Percentiles rank a stretch among this genome's conserved stretches.
Evolutionary conservation across 2,113 vertebrate species (phyloP).

Genomic region (Odontophorus gujanensis): DNA sequence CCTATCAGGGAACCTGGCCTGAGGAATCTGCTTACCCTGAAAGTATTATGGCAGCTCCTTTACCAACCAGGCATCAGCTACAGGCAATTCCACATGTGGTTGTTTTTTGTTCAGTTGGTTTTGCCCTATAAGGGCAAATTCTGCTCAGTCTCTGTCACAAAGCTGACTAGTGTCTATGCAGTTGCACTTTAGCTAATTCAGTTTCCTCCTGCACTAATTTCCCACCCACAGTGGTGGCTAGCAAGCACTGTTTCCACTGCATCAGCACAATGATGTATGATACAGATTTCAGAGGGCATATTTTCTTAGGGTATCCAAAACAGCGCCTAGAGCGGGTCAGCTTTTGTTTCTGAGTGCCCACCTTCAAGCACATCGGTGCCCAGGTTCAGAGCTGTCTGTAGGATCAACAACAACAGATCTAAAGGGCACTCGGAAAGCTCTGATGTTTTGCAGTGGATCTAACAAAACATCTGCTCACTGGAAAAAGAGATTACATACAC

Average conservation of each 20-base stretch:
- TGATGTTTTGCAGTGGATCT: neutral
- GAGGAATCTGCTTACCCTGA: neutral
- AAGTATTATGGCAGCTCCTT: neutral
- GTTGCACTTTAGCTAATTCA: neutral
- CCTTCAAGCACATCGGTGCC: neutral
- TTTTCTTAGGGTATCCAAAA: neutral
- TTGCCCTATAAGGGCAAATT: neutral
- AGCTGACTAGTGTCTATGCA: neutral
- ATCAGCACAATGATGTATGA: accelerated
- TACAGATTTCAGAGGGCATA: neutral
- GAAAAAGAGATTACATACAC: neutral
- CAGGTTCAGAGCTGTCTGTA: neutral
- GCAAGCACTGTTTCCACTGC: neutral
- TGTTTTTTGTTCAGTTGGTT: neutral
- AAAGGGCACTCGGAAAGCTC: neutral
- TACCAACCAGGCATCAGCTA: neutral
- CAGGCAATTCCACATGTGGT: neutral
- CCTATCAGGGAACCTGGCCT: neutral
- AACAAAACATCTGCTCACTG: neutral
- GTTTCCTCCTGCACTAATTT: neutral
- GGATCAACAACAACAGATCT: neutral
- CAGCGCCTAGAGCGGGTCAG: neutral
- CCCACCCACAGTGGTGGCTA: neutral
- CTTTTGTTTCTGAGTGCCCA: neutral
- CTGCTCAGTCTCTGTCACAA: neutral